These are phyloP conservation scores for Tubulanus polymorphus DNA, from an alignment of 2,888 invertebrate genomes.

Conservation along the genomic window DNA sequence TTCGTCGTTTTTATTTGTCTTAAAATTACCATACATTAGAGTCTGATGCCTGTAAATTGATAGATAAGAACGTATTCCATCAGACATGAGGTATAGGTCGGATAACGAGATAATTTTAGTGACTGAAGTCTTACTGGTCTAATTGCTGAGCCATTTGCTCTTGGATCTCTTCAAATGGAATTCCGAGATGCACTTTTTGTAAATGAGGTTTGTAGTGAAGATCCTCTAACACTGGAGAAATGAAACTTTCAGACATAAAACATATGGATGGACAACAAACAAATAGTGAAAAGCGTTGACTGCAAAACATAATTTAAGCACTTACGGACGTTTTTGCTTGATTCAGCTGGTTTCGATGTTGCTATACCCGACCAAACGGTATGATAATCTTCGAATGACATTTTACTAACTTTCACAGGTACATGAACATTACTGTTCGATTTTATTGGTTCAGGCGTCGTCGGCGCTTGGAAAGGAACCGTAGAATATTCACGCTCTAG, in stretches of 20 bases:
- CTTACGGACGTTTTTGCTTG: too few species aligned
- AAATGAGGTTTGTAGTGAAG: constrained; percentile 35
- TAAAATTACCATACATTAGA: constrained; percentile 42
- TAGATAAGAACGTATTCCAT: background rate
- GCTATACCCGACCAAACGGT: constrained; percentile 47
- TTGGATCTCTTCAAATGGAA: constrained; percentile 39
- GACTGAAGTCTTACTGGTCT: constrained; percentile 35
- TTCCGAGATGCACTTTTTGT: constrained; percentile 38
- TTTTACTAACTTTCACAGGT: constrained; percentile 23
- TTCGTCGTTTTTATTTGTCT: constrained; percentile 24
- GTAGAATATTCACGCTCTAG: constrained; percentile 24
- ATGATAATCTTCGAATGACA: constrained; percentile 50
- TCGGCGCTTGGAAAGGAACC: too few species aligned
- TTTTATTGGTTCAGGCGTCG: too few species aligned
- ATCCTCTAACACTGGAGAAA: constrained; percentile 34
- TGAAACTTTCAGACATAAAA: background rate
- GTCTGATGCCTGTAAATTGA: constrained; percentile 30
- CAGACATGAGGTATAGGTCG: background rate
- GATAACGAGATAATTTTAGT: background rate
- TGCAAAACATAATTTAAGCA: too few species aligned
- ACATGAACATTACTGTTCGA: constrained; percentile 12
- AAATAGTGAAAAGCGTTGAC: too few species aligned
- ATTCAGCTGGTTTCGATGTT: constrained; percentile 37
- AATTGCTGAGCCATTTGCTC: constrained; percentile 39
- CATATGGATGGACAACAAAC: too few species aligned